phyloP scores from a whole-genome alignment of 2,113 vertebrate species.

The Marmota monax region DNA sequence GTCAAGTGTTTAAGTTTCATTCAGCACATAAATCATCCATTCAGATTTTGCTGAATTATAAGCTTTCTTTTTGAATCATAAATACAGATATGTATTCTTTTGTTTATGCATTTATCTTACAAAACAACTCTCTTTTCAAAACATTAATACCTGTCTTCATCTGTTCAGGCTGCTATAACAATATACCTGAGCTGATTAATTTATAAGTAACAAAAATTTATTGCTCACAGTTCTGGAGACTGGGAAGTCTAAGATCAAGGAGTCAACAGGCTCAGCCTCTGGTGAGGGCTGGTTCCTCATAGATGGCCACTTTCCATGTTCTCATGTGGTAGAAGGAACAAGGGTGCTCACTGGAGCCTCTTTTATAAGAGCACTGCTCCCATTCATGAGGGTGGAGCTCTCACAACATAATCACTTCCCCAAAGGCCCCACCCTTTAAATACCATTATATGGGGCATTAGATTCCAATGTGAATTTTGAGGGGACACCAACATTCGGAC shows the following conservation, averaged over 20 bases:
- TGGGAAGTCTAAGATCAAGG: not conserved
- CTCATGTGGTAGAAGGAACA: not conserved
- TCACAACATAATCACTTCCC: not conserved
- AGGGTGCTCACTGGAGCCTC: not conserved
- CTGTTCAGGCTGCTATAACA: not conserved
- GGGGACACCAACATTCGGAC: not conserved
- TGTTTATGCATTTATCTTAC: slow-evolving; percentile 24
- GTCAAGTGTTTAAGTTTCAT: not conserved
- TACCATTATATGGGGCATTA: not conserved
- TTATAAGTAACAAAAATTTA: not conserved
- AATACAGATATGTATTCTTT: not conserved
- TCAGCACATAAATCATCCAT: not conserved
- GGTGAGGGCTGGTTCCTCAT: not conserved
- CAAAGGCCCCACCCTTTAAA: not conserved
- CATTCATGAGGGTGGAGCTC: not conserved
- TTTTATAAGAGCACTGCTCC: not conserved
- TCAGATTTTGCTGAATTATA: not conserved
- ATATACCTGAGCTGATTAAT: not conserved
- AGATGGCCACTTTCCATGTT: not conserved
- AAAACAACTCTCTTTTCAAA: not conserved
- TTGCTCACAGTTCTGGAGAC: not conserved
- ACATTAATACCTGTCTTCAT: not conserved
- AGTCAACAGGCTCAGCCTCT: not conserved
- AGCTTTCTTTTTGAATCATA: not conserved
- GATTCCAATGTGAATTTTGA: not conserved